Percentiles rank a stretch among this genome's conserved stretches.
Conservation (phyloP, 2,113 vertebrate genomes). For the Planiliza haematocheilus region DNA sequence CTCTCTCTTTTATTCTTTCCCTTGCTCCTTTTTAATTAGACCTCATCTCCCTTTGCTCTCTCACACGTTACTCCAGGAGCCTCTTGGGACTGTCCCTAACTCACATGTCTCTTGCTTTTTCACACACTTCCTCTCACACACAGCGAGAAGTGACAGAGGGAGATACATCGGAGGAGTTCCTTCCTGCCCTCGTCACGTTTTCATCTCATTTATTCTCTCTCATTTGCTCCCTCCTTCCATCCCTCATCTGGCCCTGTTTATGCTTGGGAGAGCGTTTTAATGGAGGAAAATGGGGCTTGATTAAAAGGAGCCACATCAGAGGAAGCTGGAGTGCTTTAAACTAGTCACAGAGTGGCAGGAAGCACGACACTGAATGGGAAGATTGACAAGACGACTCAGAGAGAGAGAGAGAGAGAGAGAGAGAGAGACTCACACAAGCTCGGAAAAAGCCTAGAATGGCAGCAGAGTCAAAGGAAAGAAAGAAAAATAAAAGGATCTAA, state of each 20-base stretch:
- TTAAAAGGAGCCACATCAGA: constrained; percentile 70
- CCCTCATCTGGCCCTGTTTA: constrained; percentile 58
- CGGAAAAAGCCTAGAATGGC: constrained; percentile 26
- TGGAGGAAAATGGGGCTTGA: constrained; percentile 70
- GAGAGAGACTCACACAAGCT: constrained; percentile 5
- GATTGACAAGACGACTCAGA: constrained; percentile 65
- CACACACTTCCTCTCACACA: constrained; percentile 6
- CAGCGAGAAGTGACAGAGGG: background rate
- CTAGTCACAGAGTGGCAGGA: constrained; percentile 42
- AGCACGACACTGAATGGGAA: constrained; percentile 38
- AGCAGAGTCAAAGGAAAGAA: background rate
- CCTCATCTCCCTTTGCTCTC: constrained; percentile 55
- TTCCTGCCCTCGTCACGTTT: constrained; percentile 36
- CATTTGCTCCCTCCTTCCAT: constrained; percentile 38
- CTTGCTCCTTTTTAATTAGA: constrained; percentile 71
- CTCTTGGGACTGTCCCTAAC: constrained; percentile 49
- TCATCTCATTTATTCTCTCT: constrained; percentile 58
- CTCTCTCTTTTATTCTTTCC: constrained; percentile 49
- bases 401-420: too few species aligned
- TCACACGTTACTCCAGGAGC: constrained; percentile 54
- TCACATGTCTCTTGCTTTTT: constrained; percentile 27
- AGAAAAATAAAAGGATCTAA: background rate
- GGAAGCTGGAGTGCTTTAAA: constrained; percentile 51
- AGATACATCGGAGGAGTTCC: constrained; percentile 6
- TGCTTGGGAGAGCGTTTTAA: constrained; percentile 71